phyloP scores from a whole-genome alignment of 2,113 vertebrate genomes.

The Strix uralensis region DNA sequence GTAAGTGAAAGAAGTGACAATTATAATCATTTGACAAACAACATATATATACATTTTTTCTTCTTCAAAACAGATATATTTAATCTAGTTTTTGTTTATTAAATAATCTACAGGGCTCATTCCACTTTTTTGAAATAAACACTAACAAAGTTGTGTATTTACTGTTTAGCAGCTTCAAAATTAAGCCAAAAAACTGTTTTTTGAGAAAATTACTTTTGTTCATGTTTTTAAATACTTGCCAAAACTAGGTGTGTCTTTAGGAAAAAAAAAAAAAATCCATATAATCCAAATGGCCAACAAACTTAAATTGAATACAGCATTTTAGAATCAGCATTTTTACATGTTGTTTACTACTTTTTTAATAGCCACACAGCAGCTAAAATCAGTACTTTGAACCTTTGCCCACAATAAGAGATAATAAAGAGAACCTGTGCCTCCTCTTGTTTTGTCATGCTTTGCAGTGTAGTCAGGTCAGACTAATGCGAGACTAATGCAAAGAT shows the following conservation, averaged over 20 bases:
- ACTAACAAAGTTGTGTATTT: background rate
- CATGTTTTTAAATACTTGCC: background rate
- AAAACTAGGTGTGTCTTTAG: background rate
- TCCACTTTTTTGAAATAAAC: background rate
- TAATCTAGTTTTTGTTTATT: background rate
- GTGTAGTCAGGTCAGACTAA: background rate
- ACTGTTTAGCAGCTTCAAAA: background rate
- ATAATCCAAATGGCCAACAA: background rate
- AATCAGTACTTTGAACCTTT: background rate
- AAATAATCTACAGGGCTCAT: background rate
- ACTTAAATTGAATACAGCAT: conserved; percentile 3
- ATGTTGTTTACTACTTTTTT: background rate
- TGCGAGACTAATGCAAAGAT: background rate
- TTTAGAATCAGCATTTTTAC: conserved; percentile 1
- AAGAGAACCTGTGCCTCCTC: background rate
- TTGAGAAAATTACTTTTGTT: background rate
- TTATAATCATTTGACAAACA: background rate
- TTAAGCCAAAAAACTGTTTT: background rate
- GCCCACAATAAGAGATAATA: background rate
- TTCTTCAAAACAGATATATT: background rate
- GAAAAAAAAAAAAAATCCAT: background rate
- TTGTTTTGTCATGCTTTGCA: background rate
- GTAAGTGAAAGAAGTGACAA: background rate
- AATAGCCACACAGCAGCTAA: background rate
- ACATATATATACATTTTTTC: background rate